phyloP scores from a whole-genome alignment of 1,140 invertebrate species.

The Saccostrea glomerata region DNA sequence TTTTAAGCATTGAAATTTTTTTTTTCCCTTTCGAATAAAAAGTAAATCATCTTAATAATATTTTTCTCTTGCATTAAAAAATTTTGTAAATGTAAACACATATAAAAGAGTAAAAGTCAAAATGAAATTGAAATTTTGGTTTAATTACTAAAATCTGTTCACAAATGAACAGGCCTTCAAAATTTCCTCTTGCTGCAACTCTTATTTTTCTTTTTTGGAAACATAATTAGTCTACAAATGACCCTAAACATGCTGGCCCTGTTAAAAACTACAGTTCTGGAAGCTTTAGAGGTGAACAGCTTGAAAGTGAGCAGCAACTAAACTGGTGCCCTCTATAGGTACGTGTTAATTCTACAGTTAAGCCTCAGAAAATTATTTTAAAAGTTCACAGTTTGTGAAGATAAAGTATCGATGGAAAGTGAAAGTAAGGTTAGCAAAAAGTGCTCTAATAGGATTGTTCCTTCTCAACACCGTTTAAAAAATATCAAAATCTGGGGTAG shows the following conservation, averaged over 20 bases:
- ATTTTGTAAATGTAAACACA: too few species aligned
- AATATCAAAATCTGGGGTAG: not conserved
- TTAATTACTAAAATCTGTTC: too few species aligned
- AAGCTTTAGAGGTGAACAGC: constrained; percentile 25
- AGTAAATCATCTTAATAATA: too few species aligned
- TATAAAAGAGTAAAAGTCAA: too few species aligned
- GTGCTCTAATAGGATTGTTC: not conserved
- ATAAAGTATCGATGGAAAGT: not conserved
- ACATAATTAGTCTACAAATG: not conserved
- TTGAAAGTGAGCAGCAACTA: constrained; percentile 3
- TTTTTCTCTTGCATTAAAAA: too few species aligned
- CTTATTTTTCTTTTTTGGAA: not conserved
- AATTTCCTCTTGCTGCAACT: not conserved
- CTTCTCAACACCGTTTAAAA: not conserved
- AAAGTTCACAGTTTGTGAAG: not conserved
- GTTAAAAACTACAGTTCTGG: not conserved
- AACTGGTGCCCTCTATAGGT: not conserved
- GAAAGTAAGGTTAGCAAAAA: not conserved
- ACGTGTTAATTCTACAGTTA: not conserved
- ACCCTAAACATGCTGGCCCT: not conserved
- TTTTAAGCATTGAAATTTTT: not conserved
- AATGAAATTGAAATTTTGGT: too few species aligned
- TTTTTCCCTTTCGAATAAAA: too few species aligned
- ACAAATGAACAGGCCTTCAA: too few species aligned
- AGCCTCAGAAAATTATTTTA: not conserved